Percentiles rank a stretch among this genome's conserved stretches.
Conservation (phyloP, 2,888 invertebrate species). For the Glyphotaelius pellucidus region DNA sequence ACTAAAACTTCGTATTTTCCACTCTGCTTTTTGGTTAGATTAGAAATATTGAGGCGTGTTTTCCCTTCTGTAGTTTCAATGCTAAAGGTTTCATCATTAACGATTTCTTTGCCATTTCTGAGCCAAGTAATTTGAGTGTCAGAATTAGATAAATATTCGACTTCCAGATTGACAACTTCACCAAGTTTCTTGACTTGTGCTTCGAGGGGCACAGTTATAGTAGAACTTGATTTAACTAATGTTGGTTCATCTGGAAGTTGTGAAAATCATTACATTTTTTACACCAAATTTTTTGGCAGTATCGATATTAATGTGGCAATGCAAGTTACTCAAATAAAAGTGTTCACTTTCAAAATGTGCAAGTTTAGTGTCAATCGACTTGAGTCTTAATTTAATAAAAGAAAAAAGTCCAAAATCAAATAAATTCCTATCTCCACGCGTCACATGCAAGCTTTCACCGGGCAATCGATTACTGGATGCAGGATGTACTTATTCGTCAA, state of each 20-base stretch:
- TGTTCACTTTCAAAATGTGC: background rate
- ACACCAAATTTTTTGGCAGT: background rate
- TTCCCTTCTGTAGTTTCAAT: conserved; percentile 80
- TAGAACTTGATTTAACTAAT: conserved; percentile 77
- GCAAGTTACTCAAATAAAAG: background rate
- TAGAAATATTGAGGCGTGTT: conserved; percentile 81
- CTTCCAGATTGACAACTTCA: conserved; percentile 82
- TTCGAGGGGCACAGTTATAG: conserved; percentile 87
- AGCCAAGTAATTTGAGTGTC: conserved; percentile 89
- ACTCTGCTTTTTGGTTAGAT: conserved; percentile 84
- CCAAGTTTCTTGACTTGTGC: conserved; percentile 85
- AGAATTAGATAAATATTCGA: conserved; percentile 84
- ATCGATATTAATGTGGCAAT: background rate
- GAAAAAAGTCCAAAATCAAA: conserved; percentile 22
- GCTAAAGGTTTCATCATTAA: conserved; percentile 79
- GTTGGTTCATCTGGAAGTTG: conserved; percentile 53
- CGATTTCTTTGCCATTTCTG: conserved; percentile 88
- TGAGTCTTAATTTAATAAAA: conserved; percentile 2
- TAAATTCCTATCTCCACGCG: conserved; percentile 14
- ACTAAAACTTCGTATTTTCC: conserved; percentile 94
- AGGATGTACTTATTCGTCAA: background rate
- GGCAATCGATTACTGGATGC: background rate
- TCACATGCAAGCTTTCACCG: background rate
- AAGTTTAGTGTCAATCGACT: background rate
- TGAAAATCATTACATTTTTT: conserved; percentile 4